Base-by-base conservation (phyloP, 2,113 vertebrate species). In the Colinus virginianus region DNA sequence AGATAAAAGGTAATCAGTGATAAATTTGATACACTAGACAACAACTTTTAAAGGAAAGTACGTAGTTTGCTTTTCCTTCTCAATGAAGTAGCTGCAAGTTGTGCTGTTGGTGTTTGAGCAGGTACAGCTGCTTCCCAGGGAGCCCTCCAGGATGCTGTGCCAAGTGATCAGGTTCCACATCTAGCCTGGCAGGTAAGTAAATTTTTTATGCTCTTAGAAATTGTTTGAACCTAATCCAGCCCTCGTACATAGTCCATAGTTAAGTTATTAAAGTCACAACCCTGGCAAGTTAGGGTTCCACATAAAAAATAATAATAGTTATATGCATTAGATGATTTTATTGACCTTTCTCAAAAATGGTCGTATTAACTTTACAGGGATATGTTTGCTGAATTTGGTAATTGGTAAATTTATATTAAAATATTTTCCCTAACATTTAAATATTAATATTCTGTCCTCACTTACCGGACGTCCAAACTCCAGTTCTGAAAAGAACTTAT, bases 401-500 rank as follows among this genome's bases (percentile, higher is more conserved):
- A 87, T 84, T 76, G 62, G 28, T 70, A 64, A 85, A 93, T 70
- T 90, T 45, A 59, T 51, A 70, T 38, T 93, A 94, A 94, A 90
- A 79, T 86, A 76, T 25, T 93, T 93, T 89, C 69, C 96, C 97
- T 97, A 63, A 74, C 84, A n/a, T 78, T 94, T 69, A 97, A 87
- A 95, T 34, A 95, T 89, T 74, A 97, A 95, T 84, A 96, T 84
- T 94, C 97, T 97, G 92, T 96, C 98, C 98, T 98, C 98, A 99
- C 99, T 99, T 99, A 99, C 99, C 99, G 98, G 99, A 75, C 98
- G 98, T 98, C 99, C 99, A 98, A 99, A 99, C 97, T 99, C 98
- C 99, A 99, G 98, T 96, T 99, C 99, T 98, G 99, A 99, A 99
- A 99, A 99, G 99, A 99, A 99, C 98, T 99, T 99, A 99, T 99